phyloP scores from a whole-genome alignment of 1,140 invertebrate species.

The Danaus plexippus region DNA sequence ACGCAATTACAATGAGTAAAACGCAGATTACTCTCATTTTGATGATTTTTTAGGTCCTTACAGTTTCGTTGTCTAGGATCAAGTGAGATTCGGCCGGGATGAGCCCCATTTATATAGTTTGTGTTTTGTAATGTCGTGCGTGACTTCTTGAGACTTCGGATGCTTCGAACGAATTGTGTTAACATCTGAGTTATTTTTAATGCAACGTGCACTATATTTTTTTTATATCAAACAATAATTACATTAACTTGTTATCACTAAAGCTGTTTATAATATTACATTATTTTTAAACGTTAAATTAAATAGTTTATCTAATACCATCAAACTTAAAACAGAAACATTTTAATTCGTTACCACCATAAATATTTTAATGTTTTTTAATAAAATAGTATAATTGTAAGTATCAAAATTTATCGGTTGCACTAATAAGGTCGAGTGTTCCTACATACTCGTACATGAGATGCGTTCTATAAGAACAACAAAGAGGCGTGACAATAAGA shows the following conservation, averaged over 20 bases:
- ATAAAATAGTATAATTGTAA: slow-evolving; percentile 4
- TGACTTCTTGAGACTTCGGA: slow-evolving; percentile 38
- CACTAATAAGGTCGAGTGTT: slow-evolving; percentile 27
- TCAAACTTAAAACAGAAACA: too few relatives aligned
- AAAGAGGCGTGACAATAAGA: slow-evolving; percentile 32
- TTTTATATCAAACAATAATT: too few relatives aligned
- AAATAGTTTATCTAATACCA: too few relatives aligned
- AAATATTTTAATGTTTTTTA: too few relatives aligned
- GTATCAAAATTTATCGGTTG: slow-evolving; percentile 24
- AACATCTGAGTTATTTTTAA: not conserved
- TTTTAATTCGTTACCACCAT: too few relatives aligned
- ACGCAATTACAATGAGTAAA: slow-evolving; percentile 36
- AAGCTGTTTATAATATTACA: slow-evolving; percentile 5
- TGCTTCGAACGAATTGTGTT: not conserved
- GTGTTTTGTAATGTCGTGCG: slow-evolving; percentile 25
- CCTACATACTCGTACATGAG: slow-evolving; percentile 36
- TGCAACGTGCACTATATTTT: too few relatives aligned
- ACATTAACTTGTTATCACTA: too few relatives aligned
- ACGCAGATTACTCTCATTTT: slow-evolving; percentile 55
- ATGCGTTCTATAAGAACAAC: slow-evolving; percentile 30
- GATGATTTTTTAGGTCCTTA: slow-evolving; percentile 23
- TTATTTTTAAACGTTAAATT: too few relatives aligned
- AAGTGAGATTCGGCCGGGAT: slow-evolving; percentile 47
- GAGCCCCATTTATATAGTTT: slow-evolving; percentile 43
- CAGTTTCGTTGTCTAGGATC: slow-evolving; percentile 30